phyloP scores from a whole-genome alignment of 1,140 invertebrate species.

The Agrypnia vestita region DNA sequence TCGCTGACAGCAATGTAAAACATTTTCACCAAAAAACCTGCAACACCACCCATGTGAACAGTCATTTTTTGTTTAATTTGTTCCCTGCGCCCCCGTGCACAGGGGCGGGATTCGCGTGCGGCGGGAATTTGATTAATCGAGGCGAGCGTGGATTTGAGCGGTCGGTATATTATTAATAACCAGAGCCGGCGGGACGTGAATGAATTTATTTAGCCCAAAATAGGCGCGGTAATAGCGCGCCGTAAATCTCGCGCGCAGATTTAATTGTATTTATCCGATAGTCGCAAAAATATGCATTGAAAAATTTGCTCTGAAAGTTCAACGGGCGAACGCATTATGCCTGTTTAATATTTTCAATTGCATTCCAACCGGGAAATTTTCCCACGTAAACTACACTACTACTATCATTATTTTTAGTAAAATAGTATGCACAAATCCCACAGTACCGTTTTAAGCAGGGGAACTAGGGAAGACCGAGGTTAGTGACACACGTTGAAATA shows the following conservation, averaged over 20 bases:
- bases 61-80: neutral
- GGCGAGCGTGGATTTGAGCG: neutral
- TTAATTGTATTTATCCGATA: constrained; percentile 39
- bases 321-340: neutral
- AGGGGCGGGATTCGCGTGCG: neutral
- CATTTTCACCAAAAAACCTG: neutral
- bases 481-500: too few species aligned
- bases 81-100: neutral
- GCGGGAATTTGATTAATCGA: neutral
- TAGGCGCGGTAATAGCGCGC: constrained; percentile 18
- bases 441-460: too few species aligned
- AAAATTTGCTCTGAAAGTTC: constrained; percentile 6
- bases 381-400: too few species aligned
- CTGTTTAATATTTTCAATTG: too few species aligned
- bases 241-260: constrained; percentile 25
- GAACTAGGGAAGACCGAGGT: too few species aligned
- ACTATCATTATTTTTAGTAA: too few species aligned
- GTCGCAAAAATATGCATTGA: constrained; percentile 25
- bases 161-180: constrained; percentile 42
- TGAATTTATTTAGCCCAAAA: constrained; percentile 32
- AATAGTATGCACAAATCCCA: too few species aligned
- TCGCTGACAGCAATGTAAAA: constrained; percentile 38
- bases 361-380: too few species aligned
- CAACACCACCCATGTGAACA: neutral
- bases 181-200: constrained; percentile 12